Conservation (phyloP, 2,888 invertebrate genomes). For the Drosophila seclusa region DNA sequence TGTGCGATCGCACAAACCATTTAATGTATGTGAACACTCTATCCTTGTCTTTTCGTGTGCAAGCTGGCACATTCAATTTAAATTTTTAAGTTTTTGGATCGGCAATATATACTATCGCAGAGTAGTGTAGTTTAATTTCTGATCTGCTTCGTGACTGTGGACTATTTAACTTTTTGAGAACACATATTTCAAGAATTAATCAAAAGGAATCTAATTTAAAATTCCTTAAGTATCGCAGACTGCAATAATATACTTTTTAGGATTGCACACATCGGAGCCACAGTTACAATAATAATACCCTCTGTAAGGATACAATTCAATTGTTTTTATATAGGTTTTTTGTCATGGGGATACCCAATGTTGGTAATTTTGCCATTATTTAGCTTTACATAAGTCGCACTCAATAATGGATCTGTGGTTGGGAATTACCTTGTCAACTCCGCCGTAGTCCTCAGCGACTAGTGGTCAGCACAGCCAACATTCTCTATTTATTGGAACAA, state of each 20-base stretch:
- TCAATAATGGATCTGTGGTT: not conserved
- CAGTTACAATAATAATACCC: not conserved
- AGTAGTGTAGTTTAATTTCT: not conserved
- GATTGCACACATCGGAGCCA: not conserved
- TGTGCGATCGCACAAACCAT: not conserved
- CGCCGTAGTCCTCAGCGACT: slow-evolving; percentile 24
- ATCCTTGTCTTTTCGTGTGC: not conserved
- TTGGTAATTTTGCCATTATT: not conserved
- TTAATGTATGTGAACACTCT: not conserved
- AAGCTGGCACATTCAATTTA: not conserved
- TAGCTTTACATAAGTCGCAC: not conserved
- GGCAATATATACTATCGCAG: not conserved
- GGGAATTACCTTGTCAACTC: slow-evolving; percentile 39
- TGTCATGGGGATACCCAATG: not conserved
- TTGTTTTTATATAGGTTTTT: not conserved
- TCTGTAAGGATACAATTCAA: not conserved
- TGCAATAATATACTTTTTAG: not conserved
- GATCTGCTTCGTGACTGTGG: not conserved
- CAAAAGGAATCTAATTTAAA: not conserved
- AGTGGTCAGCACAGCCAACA: slow-evolving; percentile 34
- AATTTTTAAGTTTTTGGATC: not conserved
- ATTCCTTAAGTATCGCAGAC: not conserved
- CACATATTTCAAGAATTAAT: not conserved
- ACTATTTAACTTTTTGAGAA: not conserved
- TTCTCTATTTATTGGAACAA: slow-evolving; percentile 29